A percentile compares a stretch with the other conserved stretches of the same genome.
Evolutionary conservation across 2,113 vertebrate species (phyloP).

Genomic region (Esox niger): DNA sequence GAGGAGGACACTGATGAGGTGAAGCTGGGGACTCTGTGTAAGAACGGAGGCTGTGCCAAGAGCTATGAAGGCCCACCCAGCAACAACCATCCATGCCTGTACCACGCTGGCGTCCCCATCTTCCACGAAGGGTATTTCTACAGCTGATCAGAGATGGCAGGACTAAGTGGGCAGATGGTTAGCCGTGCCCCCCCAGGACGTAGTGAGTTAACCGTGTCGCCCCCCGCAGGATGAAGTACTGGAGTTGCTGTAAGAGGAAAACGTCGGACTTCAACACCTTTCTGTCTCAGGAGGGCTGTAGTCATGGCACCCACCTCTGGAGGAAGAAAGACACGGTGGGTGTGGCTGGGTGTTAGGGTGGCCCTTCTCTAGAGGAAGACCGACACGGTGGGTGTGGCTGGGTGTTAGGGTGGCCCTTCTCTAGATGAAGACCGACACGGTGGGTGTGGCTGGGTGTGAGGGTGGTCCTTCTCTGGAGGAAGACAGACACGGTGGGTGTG

Average conservation of each 20-base stretch:
- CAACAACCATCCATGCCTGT: constrained; percentile 80
- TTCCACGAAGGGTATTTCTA: constrained; percentile 91
- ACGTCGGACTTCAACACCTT: constrained; percentile 94
- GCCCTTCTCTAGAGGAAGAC: too few relatives aligned
- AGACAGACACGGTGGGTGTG: too few relatives aligned
- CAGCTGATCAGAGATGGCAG: constrained; percentile 83
- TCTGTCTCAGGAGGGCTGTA: constrained; percentile 91
- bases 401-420: too few relatives aligned
- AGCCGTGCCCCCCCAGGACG: too few relatives aligned
- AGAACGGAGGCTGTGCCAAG: constrained; percentile 90
- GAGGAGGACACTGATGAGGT: constrained; percentile 88
- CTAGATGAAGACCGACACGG: too few relatives aligned
- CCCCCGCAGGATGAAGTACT: constrained; percentile 91
- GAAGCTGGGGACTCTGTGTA: constrained; percentile 89
- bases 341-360: constrained; percentile 30
- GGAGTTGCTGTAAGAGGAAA: constrained; percentile 97
- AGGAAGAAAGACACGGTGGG: constrained; percentile 86
- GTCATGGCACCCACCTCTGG: constrained; percentile 86
- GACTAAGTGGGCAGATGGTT: constrained; percentile 79
- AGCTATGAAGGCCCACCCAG: constrained; percentile 80
- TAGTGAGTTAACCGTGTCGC: too few relatives aligned
- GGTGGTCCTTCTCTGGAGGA: too few relatives aligned
- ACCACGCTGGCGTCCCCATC: constrained; percentile 90
- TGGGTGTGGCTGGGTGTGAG: too few relatives aligned
- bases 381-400: too few relatives aligned